phyloP scores from a whole-genome alignment of 2,888 invertebrate genomes.

The Leptarthrus brevirostris region DNA sequence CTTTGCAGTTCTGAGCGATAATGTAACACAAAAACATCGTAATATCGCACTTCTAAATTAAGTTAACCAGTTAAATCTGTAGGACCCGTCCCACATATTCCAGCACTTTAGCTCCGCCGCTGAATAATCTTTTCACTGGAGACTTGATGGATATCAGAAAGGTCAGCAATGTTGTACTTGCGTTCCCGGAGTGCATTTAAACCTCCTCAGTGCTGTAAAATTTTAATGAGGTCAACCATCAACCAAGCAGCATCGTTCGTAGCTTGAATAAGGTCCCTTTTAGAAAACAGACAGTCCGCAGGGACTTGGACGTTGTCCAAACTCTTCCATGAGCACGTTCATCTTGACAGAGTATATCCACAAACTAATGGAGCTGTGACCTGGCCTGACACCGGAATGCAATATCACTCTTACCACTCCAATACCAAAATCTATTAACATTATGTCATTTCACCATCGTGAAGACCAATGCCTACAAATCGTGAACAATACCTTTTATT shows the following conservation, averaged over 20 bases:
- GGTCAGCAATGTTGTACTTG: not conserved
- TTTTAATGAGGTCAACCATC: constrained; percentile 9
- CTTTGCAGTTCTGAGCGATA: too few relatives aligned
- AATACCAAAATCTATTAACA: too few relatives aligned
- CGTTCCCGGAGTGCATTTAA: not conserved
- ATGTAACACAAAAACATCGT: too few relatives aligned
- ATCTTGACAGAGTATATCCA: not conserved
- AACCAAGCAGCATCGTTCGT: not conserved
- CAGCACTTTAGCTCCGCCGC: not conserved
- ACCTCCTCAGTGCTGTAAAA: not conserved
- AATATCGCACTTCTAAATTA: too few relatives aligned
- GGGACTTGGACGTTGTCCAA: not conserved
- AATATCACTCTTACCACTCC: too few relatives aligned
- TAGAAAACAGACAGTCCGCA: not conserved
- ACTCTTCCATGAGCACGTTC: not conserved
- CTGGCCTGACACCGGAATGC: not conserved
- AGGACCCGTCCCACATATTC: not conserved
- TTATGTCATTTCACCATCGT: not conserved
- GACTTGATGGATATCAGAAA: not conserved
- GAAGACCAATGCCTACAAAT: not conserved
- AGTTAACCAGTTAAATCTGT: not conserved
- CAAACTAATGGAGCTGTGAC: not conserved
- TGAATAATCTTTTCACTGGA: not conserved
- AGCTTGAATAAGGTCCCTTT: not conserved
- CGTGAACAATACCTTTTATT: not conserved